These are phyloP conservation scores for Pandemis cinnamomeana DNA, from an alignment of 2,888 invertebrate genomes.

Conservation along the genomic window DNA sequence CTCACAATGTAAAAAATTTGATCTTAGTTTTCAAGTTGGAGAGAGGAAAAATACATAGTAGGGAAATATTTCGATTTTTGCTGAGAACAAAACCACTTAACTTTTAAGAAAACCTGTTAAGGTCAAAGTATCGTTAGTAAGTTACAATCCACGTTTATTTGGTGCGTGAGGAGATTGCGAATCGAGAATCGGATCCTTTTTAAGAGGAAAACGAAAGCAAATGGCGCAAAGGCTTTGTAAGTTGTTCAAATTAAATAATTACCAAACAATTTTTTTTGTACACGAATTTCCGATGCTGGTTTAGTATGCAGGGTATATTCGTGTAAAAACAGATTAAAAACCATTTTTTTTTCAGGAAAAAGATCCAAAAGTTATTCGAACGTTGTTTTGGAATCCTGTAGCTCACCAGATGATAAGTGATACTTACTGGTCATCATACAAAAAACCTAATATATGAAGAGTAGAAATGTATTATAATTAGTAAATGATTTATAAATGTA, in stretches of 20 bases:
- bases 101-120: constrained; percentile 6
- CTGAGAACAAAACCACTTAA: constrained; percentile 13
- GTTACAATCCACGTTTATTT: constrained; percentile 10
- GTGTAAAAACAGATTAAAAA: neutral
- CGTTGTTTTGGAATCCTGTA: too few species aligned
- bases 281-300: neutral
- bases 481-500: too few species aligned
- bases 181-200: constrained; percentile 2
- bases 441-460: too few species aligned
- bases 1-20: too few species aligned
- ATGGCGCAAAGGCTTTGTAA: neutral
- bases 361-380: neutral
- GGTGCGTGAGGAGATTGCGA: constrained; percentile 3
- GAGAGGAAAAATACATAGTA: neutral
- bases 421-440: too few species aligned
- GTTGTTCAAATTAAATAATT: constrained; percentile 15
- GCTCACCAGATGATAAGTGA: too few species aligned
- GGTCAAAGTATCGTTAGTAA: constrained; percentile 2
- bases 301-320: neutral
- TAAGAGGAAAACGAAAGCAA: neutral
- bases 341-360: neutral
- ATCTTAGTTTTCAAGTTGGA: neutral
- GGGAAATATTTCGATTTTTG: neutral
- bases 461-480: too few species aligned
- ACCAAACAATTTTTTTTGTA: neutral